phyloP scores from a whole-genome alignment of 2,888 invertebrate species.

The Yponomeuta evonymella region DNA sequence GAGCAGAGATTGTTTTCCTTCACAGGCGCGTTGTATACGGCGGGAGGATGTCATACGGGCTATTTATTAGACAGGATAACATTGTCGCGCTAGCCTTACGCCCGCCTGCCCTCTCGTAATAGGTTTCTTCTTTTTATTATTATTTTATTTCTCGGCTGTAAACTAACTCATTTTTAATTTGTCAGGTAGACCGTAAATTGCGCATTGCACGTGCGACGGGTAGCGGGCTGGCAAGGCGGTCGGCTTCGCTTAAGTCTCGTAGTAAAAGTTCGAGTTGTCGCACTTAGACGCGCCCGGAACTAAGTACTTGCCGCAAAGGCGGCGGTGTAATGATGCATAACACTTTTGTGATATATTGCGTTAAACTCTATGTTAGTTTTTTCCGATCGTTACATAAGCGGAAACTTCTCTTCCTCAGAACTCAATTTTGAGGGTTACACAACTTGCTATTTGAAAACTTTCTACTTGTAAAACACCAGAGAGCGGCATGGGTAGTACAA shows the following conservation, averaged over 20 bases:
- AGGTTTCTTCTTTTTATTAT: slow-evolving; percentile 56
- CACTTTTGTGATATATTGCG: slow-evolving; percentile 9
- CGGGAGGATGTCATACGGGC: slow-evolving; percentile 58
- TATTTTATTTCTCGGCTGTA: slow-evolving; percentile 63
- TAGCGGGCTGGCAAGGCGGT: not conserved
- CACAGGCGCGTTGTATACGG: slow-evolving; percentile 46
- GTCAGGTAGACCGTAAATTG: slow-evolving; percentile 63
- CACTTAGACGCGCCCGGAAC: slow-evolving; percentile 1
- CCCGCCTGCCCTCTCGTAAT: slow-evolving; percentile 48
- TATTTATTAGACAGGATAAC: slow-evolving; percentile 70
- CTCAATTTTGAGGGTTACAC: not conserved
- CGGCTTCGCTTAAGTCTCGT: slow-evolving; percentile 1
- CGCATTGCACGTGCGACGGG: slow-evolving; percentile 41
- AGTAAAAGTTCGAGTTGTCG: slow-evolving; percentile 8
- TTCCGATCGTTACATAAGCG: not conserved
- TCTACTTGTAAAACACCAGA: not conserved
- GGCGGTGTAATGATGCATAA: slow-evolving; percentile 9
- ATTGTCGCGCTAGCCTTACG: slow-evolving; percentile 52
- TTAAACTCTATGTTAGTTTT: not conserved
- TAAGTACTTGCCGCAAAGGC: not conserved
- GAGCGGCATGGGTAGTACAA: not conserved
- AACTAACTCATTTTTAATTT: slow-evolving; percentile 73
- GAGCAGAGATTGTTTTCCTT: slow-evolving; percentile 62
- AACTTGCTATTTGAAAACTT: not conserved
- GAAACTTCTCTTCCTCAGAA: not conserved